Conservation (phyloP, 2,888 invertebrate species). For the Parnassius mnemosyne region DNA sequence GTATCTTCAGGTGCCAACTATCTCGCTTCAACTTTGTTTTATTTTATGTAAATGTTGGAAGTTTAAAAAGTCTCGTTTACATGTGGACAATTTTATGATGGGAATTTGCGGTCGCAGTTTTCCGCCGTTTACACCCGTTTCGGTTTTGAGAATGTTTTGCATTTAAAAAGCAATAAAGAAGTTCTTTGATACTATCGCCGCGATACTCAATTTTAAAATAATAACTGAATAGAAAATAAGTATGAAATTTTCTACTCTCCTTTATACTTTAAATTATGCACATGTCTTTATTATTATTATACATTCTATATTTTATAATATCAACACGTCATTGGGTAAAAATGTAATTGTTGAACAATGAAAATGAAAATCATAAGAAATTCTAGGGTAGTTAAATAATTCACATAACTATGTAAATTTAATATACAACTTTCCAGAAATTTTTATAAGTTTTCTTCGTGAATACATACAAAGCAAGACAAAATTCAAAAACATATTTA, state of each 20-base stretch:
- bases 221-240: background rate
- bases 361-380: too few species aligned
- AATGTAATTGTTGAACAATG: too few species aligned
- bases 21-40: constrained; percentile 41
- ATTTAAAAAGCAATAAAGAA: constrained; percentile 12
- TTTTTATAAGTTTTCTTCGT: too few species aligned
- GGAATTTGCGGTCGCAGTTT: constrained; percentile 27
- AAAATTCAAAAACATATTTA: constrained; percentile 24
- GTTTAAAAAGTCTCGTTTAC: constrained; percentile 37
- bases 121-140: constrained; percentile 15
- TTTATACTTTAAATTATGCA: too few species aligned
- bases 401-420: too few species aligned
- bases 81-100: constrained; percentile 33
- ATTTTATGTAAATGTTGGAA: constrained; percentile 43
- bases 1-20: constrained; percentile 54
- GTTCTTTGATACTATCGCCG: constrained; percentile 14
- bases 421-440: too few species aligned
- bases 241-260: too few species aligned
- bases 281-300: too few species aligned
- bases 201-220: background rate
- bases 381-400: too few species aligned
- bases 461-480: background rate
- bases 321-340: too few species aligned
- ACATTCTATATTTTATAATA: too few species aligned
- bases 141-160: constrained; percentile 13